phyloP scores from a whole-genome alignment of 1,140 invertebrate species.

The Heliconius himera region DNA sequence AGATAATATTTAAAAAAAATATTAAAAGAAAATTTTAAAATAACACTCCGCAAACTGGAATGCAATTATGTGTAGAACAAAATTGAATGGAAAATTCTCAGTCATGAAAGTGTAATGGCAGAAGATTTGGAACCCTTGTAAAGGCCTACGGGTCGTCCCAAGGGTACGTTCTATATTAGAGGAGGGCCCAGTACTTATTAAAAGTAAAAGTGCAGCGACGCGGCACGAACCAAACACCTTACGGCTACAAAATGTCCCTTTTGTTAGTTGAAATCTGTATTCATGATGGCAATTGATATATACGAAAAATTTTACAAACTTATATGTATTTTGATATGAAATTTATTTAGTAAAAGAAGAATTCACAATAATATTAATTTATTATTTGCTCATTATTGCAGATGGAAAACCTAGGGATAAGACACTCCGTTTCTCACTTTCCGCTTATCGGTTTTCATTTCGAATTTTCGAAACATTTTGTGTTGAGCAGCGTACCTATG shows the following conservation, averaged over 20 bases:
- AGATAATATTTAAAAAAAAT: neutral
- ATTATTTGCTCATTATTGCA: too few relatives aligned
- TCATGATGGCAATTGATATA: neutral
- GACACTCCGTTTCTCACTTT: too few relatives aligned
- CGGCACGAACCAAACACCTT: conserved; percentile 57
- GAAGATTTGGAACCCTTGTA: conserved; percentile 44
- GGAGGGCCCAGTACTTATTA: conserved; percentile 65
- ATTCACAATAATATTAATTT: too few relatives aligned
- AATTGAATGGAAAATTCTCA: conserved; percentile 49
- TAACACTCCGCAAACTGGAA: neutral
- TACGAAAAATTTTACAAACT: neutral
- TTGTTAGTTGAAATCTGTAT: conserved; percentile 46
- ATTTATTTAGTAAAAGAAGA: too few relatives aligned
- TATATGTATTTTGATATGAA: conserved; percentile 33
- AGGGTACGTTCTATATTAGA: conserved; percentile 62
- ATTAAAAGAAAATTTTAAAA: neutral
- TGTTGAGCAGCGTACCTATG: too few relatives aligned
- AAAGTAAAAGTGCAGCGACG: conserved; percentile 60
- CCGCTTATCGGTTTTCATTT: too few relatives aligned
- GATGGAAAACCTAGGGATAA: too few relatives aligned
- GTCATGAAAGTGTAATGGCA: conserved; percentile 45
- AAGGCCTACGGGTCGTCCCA: conserved; percentile 49
- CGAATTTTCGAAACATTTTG: too few relatives aligned
- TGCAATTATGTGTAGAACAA: conserved; percentile 7
- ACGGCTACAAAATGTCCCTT: conserved; percentile 43